A percentile compares a stretch with the other conserved stretches of the same genome.
Evolutionary conservation across 2,888 invertebrate species (phyloP).

Genomic region (Brenthis ino): DNA sequence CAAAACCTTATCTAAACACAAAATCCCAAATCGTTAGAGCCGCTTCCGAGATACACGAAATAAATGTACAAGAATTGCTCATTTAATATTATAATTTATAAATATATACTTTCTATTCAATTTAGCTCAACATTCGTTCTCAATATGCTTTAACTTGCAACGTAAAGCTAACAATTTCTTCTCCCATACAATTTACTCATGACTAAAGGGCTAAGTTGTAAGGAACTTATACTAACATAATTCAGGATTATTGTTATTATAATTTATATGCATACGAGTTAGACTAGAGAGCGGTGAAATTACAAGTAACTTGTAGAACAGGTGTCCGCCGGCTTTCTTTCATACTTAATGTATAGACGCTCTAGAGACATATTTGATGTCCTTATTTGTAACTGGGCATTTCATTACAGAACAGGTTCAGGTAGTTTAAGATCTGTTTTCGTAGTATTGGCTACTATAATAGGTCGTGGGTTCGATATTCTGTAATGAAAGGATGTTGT

Average conservation of each 20-base stretch:
- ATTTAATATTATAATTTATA: too few relatives aligned
- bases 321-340: constrained; percentile 25
- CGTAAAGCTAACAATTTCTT: too few relatives aligned
- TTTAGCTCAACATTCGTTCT: too few relatives aligned
- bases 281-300: constrained; percentile 30
- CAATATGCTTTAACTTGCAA: too few relatives aligned
- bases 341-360: constrained; percentile 21
- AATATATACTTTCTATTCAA: too few relatives aligned
- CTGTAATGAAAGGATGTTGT: neutral
- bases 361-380: constrained; percentile 11
- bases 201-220: neutral
- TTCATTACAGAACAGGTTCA: neutral
- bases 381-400: neutral
- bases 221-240: neutral
- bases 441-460: too few relatives aligned
- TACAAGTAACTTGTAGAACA: constrained; percentile 15
- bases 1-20: too few relatives aligned
- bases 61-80: too few relatives aligned
- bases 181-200: too few relatives aligned
- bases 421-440: neutral
- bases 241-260: constrained; percentile 10
- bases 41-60: too few relatives aligned
- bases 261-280: constrained; percentile 8
- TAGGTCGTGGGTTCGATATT: neutral
- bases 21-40: too few relatives aligned